phyloP scores from a whole-genome alignment of 2,797 vertebrate genomes.

The Podargus strigoides region DNA sequence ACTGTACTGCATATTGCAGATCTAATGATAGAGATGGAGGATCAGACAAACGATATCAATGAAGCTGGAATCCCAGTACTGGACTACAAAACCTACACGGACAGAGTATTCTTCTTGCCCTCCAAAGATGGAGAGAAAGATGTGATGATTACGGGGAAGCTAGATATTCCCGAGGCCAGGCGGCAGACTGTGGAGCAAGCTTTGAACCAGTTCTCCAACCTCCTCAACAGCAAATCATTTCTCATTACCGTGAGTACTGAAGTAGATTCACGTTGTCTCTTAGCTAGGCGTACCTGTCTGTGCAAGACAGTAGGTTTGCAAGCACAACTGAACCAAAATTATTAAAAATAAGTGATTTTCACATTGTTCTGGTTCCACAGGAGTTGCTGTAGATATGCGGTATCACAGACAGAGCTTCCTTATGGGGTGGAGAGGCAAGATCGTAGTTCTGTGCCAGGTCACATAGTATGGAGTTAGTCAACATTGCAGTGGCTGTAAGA shows the following conservation, averaged over 20 bases:
- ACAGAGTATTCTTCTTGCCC: constrained; percentile 95
- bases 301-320: background rate
- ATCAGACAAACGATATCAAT: constrained; percentile 92
- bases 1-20: constrained; percentile 72
- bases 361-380: background rate
- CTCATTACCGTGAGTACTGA: constrained; percentile 88
- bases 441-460: background rate
- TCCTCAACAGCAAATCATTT: constrained; percentile 98
- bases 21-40: constrained; percentile 99
- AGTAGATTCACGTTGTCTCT: background rate
- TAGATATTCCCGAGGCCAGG: constrained; percentile 90
- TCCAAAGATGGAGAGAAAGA: constrained; percentile 96
- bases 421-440: background rate
- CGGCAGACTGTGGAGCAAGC: constrained; percentile 83
- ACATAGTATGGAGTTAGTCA: background rate
- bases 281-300: background rate
- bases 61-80: constrained; percentile 93
- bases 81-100: constrained; percentile 96
- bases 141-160: constrained; percentile 94
- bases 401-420: background rate
- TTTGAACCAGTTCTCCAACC: constrained; percentile 96
- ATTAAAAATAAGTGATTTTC: background rate
- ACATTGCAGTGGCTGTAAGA: background rate
- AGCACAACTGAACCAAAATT: background rate
- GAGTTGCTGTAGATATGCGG: background rate